phyloP scores from a whole-genome alignment of 2,113 vertebrate species.

The Hippocampus guttulatus region DNA sequence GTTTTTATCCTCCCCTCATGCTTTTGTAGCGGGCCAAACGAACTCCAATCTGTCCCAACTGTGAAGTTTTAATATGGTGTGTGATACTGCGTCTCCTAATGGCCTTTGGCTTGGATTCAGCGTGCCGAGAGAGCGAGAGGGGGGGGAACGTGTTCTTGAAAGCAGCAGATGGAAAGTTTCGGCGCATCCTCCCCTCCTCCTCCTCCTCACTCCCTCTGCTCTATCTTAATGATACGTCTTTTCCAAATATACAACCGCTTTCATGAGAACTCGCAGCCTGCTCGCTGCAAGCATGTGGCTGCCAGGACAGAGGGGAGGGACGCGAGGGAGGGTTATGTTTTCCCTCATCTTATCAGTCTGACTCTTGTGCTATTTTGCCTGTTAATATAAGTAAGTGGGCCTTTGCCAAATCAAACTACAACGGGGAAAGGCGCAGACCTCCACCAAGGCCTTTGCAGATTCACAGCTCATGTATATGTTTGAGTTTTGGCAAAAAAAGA shows the following conservation, averaged over 20 bases:
- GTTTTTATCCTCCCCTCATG: conserved; percentile 10
- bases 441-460: not conserved
- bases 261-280: conserved; percentile 81
- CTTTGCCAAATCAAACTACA: conserved; percentile 4
- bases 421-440: not conserved
- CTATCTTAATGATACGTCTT: conserved; percentile 81
- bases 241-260: conserved; percentile 80
- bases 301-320: conserved; percentile 32
- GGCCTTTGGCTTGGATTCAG: conserved; percentile 57
- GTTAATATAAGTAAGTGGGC: conserved; percentile 1
- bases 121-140: conserved; percentile 30
- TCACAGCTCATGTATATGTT: not conserved
- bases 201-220: conserved; percentile 60
- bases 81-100: conserved; percentile 63
- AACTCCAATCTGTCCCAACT: conserved; percentile 53
- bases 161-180: conserved; percentile 78
- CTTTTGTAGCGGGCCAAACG: conserved; percentile 47
- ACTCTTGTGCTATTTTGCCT: conserved; percentile 19
- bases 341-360: conserved; percentile 63
- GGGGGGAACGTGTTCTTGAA: conserved; percentile 76
- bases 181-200: conserved; percentile 60
- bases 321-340: conserved; percentile 33
- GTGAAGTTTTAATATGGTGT: conserved; percentile 56
- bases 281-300: conserved; percentile 60
- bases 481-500: no score